phyloP scores from a whole-genome alignment of 37 sponge, comb jelly and placozoan species.

The Amphimedon queenslandica region DNA sequence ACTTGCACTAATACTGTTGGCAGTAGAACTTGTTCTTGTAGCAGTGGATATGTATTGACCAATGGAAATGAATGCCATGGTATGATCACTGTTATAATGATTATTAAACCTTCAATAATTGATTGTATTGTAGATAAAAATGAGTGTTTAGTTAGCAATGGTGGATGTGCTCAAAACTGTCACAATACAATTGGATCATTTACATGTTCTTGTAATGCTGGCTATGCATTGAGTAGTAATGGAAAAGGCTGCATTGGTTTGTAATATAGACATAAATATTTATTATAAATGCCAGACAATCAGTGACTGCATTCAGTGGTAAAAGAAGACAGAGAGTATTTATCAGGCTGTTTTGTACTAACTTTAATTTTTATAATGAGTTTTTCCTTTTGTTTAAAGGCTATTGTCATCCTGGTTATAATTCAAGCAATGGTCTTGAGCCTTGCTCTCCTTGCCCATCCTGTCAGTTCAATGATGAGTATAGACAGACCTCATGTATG shows the following conservation, averaged over 20 bases:
- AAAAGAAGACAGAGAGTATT: not conserved
- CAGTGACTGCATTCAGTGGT: not conserved
- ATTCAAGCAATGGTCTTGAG: not conserved
- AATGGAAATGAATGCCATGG: too few relatives aligned
- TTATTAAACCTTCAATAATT: too few relatives aligned
- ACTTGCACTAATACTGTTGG: conserved; percentile 44
- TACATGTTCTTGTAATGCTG: conserved; percentile 15
- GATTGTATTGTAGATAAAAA: not conserved
- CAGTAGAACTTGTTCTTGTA: conserved; percentile 30
- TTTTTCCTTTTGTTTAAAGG: too few relatives aligned
- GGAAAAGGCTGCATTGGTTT: conserved; percentile 13
- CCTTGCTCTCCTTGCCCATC: not conserved
- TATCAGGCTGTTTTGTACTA: too few relatives aligned
- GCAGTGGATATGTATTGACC: conserved; percentile 15
- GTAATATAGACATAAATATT: not conserved
- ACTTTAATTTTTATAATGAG: too few relatives aligned
- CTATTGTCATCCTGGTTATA: not conserved
- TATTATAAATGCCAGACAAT: conserved; percentile 12
- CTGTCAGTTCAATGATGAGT: not conserved
- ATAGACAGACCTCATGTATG: not conserved
- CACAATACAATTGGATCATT: conserved; percentile 9
- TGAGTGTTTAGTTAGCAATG: conserved; percentile 27
- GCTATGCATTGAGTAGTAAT: conserved; percentile 13
- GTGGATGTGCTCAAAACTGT: conserved; percentile 15
- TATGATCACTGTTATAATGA: too few relatives aligned